Percentiles rank a stretch among this genome's conserved stretches.
Evolutionary conservation across 2,113 vertebrate species (phyloP).

Genomic region (Stomatorhinus ivindoensis): DNA sequence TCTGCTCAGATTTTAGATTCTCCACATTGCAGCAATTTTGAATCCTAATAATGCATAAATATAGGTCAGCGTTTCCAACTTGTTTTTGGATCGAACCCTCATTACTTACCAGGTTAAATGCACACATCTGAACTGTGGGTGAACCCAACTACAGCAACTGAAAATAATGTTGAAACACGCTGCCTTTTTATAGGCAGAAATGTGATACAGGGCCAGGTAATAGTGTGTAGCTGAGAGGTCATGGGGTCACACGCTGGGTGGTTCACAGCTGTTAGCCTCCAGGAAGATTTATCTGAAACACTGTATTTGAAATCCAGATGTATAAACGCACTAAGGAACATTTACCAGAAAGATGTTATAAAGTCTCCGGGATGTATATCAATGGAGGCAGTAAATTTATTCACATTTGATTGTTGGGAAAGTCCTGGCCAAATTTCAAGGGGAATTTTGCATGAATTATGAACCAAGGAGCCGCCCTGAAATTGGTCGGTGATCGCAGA

Average conservation of each 20-base stretch:
- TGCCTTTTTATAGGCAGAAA: not conserved
- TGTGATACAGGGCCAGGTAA: not conserved
- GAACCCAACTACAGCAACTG: not conserved
- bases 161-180: not conserved
- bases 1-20: constrained; percentile 25
- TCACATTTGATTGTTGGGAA: not conserved
- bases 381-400: not conserved
- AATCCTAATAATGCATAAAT: constrained; percentile 27
- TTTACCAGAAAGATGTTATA: not conserved
- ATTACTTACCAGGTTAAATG: constrained; percentile 17
- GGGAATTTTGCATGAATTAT: not conserved
- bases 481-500: not conserved
- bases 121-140: not conserved
- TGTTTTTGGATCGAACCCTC: not conserved
- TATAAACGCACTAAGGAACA: not conserved
- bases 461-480: not conserved
- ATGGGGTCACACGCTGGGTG: not conserved
- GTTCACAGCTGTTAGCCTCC: not conserved
- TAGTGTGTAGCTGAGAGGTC: not conserved
- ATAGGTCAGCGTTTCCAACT: constrained; percentile 4
- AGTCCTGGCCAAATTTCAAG: not conserved
- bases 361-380: not conserved
- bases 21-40: constrained; percentile 24
- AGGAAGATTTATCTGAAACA: not conserved
- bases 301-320: constrained; percentile 7